phyloP scores from a whole-genome alignment of 2,797 vertebrate species.

The Platalea minor region DNA sequence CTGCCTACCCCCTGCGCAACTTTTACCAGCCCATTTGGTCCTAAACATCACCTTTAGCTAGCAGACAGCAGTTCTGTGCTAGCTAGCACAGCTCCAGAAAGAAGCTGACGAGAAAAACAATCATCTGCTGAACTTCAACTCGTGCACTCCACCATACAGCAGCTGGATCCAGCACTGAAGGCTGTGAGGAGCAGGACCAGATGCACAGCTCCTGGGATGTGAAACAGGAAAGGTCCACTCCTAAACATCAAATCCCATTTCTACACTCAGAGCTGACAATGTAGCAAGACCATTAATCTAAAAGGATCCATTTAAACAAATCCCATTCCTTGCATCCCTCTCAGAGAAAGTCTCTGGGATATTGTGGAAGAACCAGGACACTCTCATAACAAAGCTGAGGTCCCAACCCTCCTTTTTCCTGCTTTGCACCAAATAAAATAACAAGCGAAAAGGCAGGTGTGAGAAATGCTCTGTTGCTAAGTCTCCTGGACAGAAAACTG shows the following conservation, averaged over 20 bases:
- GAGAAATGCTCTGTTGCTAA: neutral
- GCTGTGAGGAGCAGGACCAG: neutral
- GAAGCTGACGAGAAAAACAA: neutral
- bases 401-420: neutral
- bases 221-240: neutral
- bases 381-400: neutral
- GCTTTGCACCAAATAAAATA: neutral
- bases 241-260: neutral
- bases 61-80: neutral
- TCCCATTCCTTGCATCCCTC: neutral
- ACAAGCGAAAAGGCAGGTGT: neutral
- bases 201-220: neutral
- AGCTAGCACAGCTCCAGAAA: neutral
- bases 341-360: neutral
- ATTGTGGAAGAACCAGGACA: neutral
- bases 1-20: neutral
- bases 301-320: neutral
- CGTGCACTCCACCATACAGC: fast-evolving
- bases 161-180: neutral
- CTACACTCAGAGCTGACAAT: neutral
- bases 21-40: neutral
- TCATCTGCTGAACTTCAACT: neutral
- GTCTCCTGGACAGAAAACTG: neutral
- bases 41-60: neutral
- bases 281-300: neutral